Base-by-base conservation (phyloP, 1,140 invertebrate species). In the Probaryconus sp. region DNA sequence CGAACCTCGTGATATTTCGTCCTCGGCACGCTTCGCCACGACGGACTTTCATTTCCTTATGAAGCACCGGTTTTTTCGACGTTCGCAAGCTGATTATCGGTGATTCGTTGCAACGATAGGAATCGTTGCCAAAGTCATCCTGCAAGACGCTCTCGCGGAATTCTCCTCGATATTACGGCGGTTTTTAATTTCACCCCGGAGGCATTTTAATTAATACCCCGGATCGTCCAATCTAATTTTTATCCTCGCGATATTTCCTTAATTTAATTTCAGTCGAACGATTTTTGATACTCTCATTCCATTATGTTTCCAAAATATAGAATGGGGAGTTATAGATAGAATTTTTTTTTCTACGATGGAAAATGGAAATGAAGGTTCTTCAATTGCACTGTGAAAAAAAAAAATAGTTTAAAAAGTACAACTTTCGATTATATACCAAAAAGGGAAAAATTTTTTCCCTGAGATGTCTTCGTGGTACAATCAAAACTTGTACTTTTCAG, bases 1-100 rank as follows among this genome's bases (percentile, higher is more conserved):
- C 71, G 56, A 38, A 63, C 56, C 51, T 72, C 56, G 51, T 68
- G 43, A 68, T 68, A 72, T 76, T 72, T 68, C 68, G 73, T 71
- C 63, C 67, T 67, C 61, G 68, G 68, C 73, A 76, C 73, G 73
- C 65, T 76, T 67, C 65, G 31, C 50, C 63, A 35, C 38, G 47
- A 56, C 55, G 38, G 48, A 76, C 74, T 76, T 76, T 72, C 74
- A 68, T 76, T 76, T 76, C 68, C 74, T 76, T 72, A 71, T 64
- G 63, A 68, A 71, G 63, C 63, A 76, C 56, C 68, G 68, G 68
- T 67, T 64, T 61, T n/a, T 63, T 68, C 45, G 56, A 60, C 42
- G 37, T 45, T 55, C 24, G 38, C 58, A 51, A 53, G 51, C 71
- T 63, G 63, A 68, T 74, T 68, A 74, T 74, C 55, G 63, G 63